phyloP scores from a whole-genome alignment of 2,888 invertebrate genomes.

The Drosophila antonietae region DNA sequence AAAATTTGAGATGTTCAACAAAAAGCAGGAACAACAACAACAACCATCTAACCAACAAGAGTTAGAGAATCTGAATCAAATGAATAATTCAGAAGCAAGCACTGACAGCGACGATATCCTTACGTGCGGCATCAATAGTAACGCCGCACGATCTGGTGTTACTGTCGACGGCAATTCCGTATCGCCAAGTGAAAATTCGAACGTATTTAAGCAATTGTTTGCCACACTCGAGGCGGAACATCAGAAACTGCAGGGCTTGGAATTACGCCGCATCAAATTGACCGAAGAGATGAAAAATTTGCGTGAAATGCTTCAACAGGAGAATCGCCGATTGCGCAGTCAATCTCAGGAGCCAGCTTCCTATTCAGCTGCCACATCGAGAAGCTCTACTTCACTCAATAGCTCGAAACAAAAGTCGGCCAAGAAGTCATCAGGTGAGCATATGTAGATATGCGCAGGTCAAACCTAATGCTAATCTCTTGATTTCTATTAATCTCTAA shows the following conservation, averaged over 20 bases:
- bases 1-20: conserved; percentile 8
- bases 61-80: background rate
- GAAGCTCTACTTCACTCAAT: background rate
- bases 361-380: background rate
- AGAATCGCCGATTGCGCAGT: conserved; percentile 30
- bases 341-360: background rate
- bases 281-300: conserved; percentile 44
- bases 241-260: conserved; percentile 41
- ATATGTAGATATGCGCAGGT: too few relatives aligned
- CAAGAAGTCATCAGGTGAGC: conserved; percentile 7
- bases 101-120: background rate
- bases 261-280: conserved; percentile 38
- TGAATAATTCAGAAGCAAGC: background rate
- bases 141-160: background rate
- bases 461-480: background rate
- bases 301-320: conserved; percentile 23
- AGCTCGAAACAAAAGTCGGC: background rate
- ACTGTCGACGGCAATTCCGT: background rate
- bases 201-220: conserved; percentile 35
- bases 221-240: conserved; percentile 50
- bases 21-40: conserved; percentile 9
- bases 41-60: background rate
- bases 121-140: background rate
- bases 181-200: background rate
- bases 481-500: too few relatives aligned